phyloP scores from a whole-genome alignment of 2,113 vertebrate genomes.

The Thalassarche chlororhynchos region DNA sequence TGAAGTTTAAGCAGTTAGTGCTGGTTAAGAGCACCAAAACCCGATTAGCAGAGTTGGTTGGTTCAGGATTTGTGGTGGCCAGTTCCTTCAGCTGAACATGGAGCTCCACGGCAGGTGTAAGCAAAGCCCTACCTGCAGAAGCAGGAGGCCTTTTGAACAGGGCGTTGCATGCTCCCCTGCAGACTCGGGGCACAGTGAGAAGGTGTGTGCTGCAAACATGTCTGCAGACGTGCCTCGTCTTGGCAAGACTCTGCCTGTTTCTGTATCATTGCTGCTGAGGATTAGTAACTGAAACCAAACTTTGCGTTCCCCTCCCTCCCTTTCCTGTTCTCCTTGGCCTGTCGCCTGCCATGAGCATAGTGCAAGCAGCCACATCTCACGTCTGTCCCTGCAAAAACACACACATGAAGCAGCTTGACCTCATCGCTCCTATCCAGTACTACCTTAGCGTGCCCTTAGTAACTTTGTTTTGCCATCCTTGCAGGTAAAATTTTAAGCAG shows the following conservation, averaged over 20 bases:
- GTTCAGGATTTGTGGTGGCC: background rate
- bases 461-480: background rate
- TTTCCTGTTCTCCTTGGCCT: background rate
- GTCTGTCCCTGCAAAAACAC: background rate
- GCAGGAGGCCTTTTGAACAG: background rate
- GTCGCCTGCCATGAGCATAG: background rate
- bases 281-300: background rate
- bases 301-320: background rate
- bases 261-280: background rate
- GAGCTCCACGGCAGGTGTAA: rapidly evolving
- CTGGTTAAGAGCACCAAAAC: background rate
- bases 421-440: background rate
- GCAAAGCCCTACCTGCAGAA: background rate
- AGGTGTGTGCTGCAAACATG: background rate
- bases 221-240: background rate
- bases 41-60: rapidly evolving
- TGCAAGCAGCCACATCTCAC: background rate
- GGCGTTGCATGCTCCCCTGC: background rate
- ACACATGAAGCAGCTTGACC: background rate
- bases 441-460: background rate
- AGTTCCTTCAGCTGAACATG: background rate
- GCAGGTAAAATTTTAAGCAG: background rate
- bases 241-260: background rate
- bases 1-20: background rate
- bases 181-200: background rate